These are phyloP conservation scores for Temnothorax curvispinosus DNA, from an alignment of 1,140 invertebrate species.

Conservation along the genomic window DNA sequence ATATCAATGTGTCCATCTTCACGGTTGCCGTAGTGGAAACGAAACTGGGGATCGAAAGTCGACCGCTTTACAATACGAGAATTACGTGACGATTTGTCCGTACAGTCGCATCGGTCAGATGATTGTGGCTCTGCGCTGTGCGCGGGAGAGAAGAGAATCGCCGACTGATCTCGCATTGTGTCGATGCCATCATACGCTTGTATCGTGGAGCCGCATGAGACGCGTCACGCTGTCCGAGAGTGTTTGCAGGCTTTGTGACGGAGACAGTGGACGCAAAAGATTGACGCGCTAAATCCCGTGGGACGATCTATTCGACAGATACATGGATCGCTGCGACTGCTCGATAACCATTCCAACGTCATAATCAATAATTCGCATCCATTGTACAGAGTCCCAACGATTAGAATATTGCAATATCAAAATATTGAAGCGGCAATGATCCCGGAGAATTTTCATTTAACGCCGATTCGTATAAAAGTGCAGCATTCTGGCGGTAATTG, in stretches of 20 bases:
- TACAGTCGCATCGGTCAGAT: slow-evolving; percentile 65
- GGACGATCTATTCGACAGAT: not conserved
- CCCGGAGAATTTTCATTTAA: not conserved
- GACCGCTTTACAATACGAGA: slow-evolving; percentile 67
- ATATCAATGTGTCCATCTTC: slow-evolving; percentile 26
- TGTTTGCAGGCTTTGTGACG: slow-evolving; percentile 12
- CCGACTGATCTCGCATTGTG: slow-evolving; percentile 73
- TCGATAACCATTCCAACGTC: not conserved
- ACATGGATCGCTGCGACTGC: not conserved
- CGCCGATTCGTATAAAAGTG: not conserved
- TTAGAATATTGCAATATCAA: not conserved
- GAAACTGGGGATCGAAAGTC: slow-evolving; percentile 1
- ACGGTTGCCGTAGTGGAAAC: not conserved
- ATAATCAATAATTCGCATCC: not conserved
- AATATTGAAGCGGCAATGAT: not conserved
- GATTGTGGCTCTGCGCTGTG: slow-evolving; percentile 41
- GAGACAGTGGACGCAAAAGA: not conserved
- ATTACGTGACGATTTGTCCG: slow-evolving; percentile 73
- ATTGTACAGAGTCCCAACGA: not conserved
- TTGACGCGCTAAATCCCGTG: not conserved
- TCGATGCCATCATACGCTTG: slow-evolving; percentile 59
- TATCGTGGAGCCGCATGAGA: not conserved
- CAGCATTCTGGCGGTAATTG: not conserved
- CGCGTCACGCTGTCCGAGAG: not conserved
- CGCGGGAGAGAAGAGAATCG: slow-evolving; percentile 21